These are phyloP conservation scores for human (Homo sapiens) DNA, from an alignment of 2,113 vertebrate genomes.

Conservation along the genomic window GRCh38 chr12:41109001-41109500, in stretches of 20 bases:
- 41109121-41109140: not conserved
- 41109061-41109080: not conserved
- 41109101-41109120: not conserved
- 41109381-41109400: not conserved
- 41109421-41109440: not conserved
- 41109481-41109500: not conserved
- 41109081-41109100: not conserved
- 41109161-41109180: not conserved
- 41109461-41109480: not conserved
- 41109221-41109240: not conserved
- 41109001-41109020: not conserved
- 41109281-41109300: not conserved
- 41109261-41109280: not conserved
- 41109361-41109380: too few relatives aligned
- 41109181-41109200: not conserved
- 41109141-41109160: not conserved
- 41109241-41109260: not conserved
- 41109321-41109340: not conserved
- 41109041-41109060: not conserved
- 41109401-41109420: too few relatives aligned
- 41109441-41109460: not conserved
- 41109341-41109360: not conserved
- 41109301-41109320: not conserved
- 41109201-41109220: not conserved
- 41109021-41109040: not conserved